Percentiles rank a stretch among this genome's conserved stretches.
These are phyloP conservation scores for Pygoscelis adeliae DNA, from an alignment of 2,113 vertebrate species.

Conservation along the genomic window DNA sequence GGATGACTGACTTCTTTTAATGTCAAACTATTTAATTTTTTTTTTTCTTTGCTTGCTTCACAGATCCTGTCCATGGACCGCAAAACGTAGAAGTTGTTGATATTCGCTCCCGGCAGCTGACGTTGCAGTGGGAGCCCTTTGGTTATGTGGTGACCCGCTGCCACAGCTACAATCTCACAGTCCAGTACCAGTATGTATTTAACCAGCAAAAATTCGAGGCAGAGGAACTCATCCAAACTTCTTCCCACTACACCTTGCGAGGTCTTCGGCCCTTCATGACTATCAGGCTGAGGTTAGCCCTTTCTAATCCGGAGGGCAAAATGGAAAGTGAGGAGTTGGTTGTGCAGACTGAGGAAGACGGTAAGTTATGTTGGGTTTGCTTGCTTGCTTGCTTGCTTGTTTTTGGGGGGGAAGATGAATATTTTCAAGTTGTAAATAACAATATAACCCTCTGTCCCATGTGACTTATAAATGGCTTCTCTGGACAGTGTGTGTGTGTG, in stretches of 20 bases:
- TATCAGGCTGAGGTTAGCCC: conserved; percentile 87
- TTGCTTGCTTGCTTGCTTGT: not conserved
- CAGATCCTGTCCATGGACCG: conserved; percentile 94
- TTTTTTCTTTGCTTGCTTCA: not conserved
- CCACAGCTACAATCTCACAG: conserved; percentile 96
- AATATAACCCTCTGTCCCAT: not conserved
- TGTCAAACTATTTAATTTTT: no score
- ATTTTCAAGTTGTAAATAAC: not conserved
- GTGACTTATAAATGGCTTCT: not conserved
- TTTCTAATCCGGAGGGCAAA: conserved; percentile 92
- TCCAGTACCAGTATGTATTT: conserved; percentile 94
- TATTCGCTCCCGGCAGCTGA: conserved; percentile 92
- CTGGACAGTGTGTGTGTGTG: not conserved
- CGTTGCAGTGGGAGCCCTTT: conserved; percentile 95
- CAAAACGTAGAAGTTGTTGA: conserved; percentile 95
- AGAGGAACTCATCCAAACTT: conserved; percentile 91
- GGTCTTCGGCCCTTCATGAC: conserved; percentile 93
- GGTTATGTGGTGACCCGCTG: conserved; percentile 94
- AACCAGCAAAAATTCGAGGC: conserved; percentile 92
- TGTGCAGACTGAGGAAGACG: conserved; percentile 94
- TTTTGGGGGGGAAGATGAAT: not conserved
- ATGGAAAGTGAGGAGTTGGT: conserved; percentile 96
- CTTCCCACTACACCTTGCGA: conserved; percentile 92
- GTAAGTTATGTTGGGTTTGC: conserved; percentile 53
- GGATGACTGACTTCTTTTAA: not conserved